Evolutionary conservation across 2,113 vertebrate genomes (phyloP), one percentile per base, ranked within the genome.

Genomic region (Ailuropoda melanoleuca): DNA sequence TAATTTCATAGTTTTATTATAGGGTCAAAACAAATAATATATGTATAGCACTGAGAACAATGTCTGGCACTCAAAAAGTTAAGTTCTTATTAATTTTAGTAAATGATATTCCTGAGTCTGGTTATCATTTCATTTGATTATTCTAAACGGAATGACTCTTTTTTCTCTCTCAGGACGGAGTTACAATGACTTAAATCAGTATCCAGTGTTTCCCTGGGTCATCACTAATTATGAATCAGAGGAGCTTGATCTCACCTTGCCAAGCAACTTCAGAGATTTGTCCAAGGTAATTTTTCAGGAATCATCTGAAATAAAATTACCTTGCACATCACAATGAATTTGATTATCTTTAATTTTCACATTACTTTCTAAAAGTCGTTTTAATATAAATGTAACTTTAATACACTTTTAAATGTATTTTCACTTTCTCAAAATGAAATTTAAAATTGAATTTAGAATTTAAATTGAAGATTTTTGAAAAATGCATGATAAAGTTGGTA

Each of bases 171-270:
- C 88, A 99, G 99, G 99, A 80, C 99, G 99, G 78, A 99, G 99
- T 75, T 99, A 98, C 93, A 99, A 99, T 93, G 99, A 99, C 98
- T 99, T 99, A 93, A 99, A 99, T 98, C 99, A 99, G 98, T 99
- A 99, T 95, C 99, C 99, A 2, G 99, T 99, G 96, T 99, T 99
- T 98, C 99, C 99, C 10, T 99, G 99, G 99, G 99, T 99, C 92
- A 99, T 99, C 98, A 99, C 99, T 97, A 99, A 99, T 98, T 99
- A 99, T 87, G 99, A 99, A 82, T 99, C 99, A 8, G 99, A 99
- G 94, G 99, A 99, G 88, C 97, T 99, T 98, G 99, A 99, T 98
- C 99, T 99, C 95, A 99, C 99, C 26, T 99, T 99, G 97, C 99
- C 99, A 70, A 99, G 99, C 99, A 99, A 99, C 99, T 99, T 99